Evolutionary conservation across 1,140 invertebrate species (phyloP), one percentile per base, ranked within the genome.

Genomic region (Drosophila mojavensis): DNA sequence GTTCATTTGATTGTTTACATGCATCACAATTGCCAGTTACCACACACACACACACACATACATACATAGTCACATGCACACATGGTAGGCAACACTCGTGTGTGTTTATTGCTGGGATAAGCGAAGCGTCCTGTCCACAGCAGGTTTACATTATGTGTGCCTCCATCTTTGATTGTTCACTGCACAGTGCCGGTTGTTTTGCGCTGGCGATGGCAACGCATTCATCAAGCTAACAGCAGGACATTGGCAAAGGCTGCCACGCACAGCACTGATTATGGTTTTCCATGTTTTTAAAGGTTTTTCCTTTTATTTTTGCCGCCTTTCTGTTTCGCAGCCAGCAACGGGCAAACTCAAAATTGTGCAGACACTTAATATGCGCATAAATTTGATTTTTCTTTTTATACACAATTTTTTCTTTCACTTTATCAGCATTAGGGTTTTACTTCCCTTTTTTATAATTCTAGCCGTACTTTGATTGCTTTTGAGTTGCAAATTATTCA

Each of bases 221-320:
- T 88, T 89, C 84, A 88, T 88, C 84, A 88, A 88, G 78, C 66
- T 80, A 83, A 83, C 84, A 88, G 83, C 77, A 89, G 84, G 84
- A 88, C 70, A 75, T 76, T 50, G 48, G 48, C 10, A 50, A 24
- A 3, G 20, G 20, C 20, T 4, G 47, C 47, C 10, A 17, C 43
- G 15, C 43, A 17, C 43, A 45, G 9, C 13, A 1, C 24, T 45
- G 56, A 54, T 36, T 54, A 55, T 55, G 30, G 20, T 71, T 65
- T 58, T 39, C 26, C 30, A 28, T 10, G 53, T 56, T 58, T 50
- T 11, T 15, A 47, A 56, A 24, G 28, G 4, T 48, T 33, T 11
- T 24, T 11, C 59, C 15, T 39, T 36, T 41, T 39, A 11, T 39
- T 39, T 39, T 56, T 13, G 10, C 4, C 5, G 17, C 4, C n/a